A percentile compares a stretch with the other conserved stretches of the same genome.
Evolutionary conservation across 2,797 vertebrate genomes (phyloP).

Genomic region (Hephaestus fuliginosus): DNA sequence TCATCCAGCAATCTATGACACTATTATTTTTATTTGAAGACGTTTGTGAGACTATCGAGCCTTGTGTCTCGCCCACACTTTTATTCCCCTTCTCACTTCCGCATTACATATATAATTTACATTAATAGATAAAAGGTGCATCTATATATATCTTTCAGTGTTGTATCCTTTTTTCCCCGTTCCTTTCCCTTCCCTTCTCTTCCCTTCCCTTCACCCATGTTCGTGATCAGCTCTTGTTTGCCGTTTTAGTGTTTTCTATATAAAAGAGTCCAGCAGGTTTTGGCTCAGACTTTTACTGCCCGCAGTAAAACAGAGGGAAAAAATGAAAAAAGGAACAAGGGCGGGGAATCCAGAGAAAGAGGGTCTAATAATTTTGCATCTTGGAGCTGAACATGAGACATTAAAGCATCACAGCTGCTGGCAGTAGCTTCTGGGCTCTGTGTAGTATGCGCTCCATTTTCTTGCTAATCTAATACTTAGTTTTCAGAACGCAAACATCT

Average conservation of each 20-base stretch:
- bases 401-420: slow-evolving; percentile 65
- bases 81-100: background rate
- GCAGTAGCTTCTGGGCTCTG: slow-evolving; percentile 44
- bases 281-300: slow-evolving; percentile 74
- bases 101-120: background rate
- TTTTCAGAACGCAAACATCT: slow-evolving; percentile 40
- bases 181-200: slow-evolving; percentile 17
- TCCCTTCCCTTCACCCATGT: slow-evolving; percentile 63
- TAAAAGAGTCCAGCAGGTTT: slow-evolving; percentile 83
- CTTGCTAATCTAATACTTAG: slow-evolving; percentile 41
- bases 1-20: no score
- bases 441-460: slow-evolving; percentile 31
- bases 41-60: background rate
- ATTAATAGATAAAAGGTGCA: background rate
- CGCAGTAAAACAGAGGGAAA: slow-evolving; percentile 63
- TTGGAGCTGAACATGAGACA: slow-evolving; percentile 55
- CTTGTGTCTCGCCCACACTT: background rate
- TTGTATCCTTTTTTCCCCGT: background rate
- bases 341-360: slow-evolving; percentile 58
- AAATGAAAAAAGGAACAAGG: slow-evolving; percentile 41
- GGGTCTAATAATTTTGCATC: slow-evolving; percentile 57
- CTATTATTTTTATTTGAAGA: background rate
- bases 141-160: background rate
- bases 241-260: slow-evolving; percentile 85
- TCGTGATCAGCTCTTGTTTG: slow-evolving; percentile 86